These are phyloP conservation scores for Taenioides sp. DNA, from an alignment of 2,797 vertebrate species.

Conservation along the genomic window DNA sequence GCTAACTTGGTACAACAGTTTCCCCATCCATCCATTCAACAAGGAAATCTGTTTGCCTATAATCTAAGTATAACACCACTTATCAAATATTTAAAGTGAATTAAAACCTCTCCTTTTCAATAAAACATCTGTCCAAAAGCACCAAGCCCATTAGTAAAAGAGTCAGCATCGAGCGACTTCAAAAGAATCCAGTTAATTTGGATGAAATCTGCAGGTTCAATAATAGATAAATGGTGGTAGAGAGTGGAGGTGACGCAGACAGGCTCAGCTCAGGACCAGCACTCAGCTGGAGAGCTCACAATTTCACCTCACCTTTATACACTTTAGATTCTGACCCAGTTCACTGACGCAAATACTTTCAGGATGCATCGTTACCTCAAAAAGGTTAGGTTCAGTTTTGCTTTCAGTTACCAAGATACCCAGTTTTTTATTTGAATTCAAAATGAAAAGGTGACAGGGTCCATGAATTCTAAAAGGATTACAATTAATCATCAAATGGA, in stretches of 20 bases:
- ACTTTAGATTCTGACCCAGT: slow-evolving; percentile 15
- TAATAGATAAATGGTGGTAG: slow-evolving; percentile 58
- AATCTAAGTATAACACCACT: slow-evolving; percentile 66
- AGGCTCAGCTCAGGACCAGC: slow-evolving; percentile 45
- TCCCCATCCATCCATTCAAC: slow-evolving; percentile 41
- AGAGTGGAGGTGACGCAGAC: slow-evolving; percentile 37
- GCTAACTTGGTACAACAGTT: slow-evolving; percentile 51
- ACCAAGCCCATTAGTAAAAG: slow-evolving; percentile 53
- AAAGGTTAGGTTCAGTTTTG: not conserved
- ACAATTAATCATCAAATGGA: not conserved
- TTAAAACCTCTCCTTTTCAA: slow-evolving; percentile 68
- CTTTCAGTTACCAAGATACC: not conserved
- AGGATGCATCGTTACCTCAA: not conserved
- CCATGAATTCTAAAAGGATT: not conserved
- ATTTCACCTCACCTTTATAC: slow-evolving; percentile 16
- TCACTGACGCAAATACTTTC: not conserved
- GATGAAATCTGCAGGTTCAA: slow-evolving; percentile 59
- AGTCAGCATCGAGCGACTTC: slow-evolving; percentile 58
- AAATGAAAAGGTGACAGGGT: not conserved
- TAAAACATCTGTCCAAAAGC: slow-evolving; percentile 66
- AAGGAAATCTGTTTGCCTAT: slow-evolving; percentile 54
- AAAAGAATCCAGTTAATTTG: slow-evolving; percentile 70
- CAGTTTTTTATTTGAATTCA: not conserved
- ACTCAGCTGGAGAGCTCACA: slow-evolving; percentile 36
- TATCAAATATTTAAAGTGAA: slow-evolving; percentile 66